phyloP scores from a whole-genome alignment of 2,797 vertebrate genomes.

The Masticophis lateralis region DNA sequence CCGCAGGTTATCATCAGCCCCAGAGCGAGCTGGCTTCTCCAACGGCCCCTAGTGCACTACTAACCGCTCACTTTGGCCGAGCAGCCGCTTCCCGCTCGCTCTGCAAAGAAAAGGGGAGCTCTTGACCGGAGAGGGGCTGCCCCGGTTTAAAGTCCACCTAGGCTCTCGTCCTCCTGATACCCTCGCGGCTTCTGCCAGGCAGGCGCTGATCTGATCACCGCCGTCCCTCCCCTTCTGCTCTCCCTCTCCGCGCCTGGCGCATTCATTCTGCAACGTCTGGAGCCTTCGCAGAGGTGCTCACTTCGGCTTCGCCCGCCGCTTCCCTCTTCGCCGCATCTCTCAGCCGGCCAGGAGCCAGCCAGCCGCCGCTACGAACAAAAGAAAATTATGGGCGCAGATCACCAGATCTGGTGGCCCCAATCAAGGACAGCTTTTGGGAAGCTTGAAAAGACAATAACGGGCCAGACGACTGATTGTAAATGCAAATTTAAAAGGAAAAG shows the following conservation, averaged over 20 bases:
- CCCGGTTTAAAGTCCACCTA: neutral
- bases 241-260: slow-evolving; percentile 34
- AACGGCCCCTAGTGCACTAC: neutral
- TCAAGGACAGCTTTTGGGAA: neutral
- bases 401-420: neutral
- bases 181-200: neutral
- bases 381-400: neutral
- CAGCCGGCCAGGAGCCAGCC: neutral
- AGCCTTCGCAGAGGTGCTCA: neutral
- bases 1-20: neutral
- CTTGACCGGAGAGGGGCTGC: neutral
- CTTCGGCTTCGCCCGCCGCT: neutral
- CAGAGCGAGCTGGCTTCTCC: no score
- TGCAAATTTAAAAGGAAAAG: neutral
- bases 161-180: neutral
- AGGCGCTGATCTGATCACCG: neutral
- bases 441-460: neutral
- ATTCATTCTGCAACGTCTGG: slow-evolving; percentile 45
- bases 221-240: neutral
- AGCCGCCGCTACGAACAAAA: neutral
- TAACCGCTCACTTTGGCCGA: slow-evolving; percentile 15
- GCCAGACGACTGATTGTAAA: neutral
- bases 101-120: slow-evolving; percentile 10
- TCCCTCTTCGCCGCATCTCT: neutral
- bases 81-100: neutral